Evolutionary conservation across 1,140 invertebrate genomes (phyloP).

Genomic region (Dolichoris vasculosae): DNA sequence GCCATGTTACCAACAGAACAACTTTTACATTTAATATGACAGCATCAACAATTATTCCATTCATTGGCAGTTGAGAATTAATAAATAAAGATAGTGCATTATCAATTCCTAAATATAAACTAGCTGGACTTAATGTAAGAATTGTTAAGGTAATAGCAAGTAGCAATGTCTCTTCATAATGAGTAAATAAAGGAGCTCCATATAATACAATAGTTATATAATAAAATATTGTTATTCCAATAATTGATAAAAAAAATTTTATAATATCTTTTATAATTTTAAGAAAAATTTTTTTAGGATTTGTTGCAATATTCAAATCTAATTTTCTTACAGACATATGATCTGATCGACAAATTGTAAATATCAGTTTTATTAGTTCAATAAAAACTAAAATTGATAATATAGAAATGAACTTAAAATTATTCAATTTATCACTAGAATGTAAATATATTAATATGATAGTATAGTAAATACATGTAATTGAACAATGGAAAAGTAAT

Average conservation of each 20-base stretch:
- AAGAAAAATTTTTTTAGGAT: slow-evolving; percentile 59
- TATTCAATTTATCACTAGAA: slow-evolving; percentile 67
- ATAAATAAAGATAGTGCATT: slow-evolving; percentile 75
- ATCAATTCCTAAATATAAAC: slow-evolving; percentile 78
- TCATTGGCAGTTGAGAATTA: slow-evolving; percentile 71
- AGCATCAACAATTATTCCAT: slow-evolving; percentile 76
- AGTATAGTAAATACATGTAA: slow-evolving; percentile 71
- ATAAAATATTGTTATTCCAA: slow-evolving; percentile 71
- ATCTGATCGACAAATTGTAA: slow-evolving; percentile 63
- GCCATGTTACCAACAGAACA: slow-evolving; percentile 88
- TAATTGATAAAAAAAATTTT: slow-evolving; percentile 63
- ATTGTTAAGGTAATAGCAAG: slow-evolving; percentile 80
- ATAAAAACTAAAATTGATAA: slow-evolving; percentile 68
- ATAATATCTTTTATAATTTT: slow-evolving; percentile 63
- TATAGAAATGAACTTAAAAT: slow-evolving; percentile 67
- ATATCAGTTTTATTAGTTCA: slow-evolving; percentile 67
- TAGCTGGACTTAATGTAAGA: slow-evolving; percentile 80
- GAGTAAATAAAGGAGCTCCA: slow-evolving; percentile 81
- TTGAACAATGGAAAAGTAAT: slow-evolving; percentile 67
- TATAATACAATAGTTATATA: slow-evolving; percentile 82
- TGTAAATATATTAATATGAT: slow-evolving; percentile 67
- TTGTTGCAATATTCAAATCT: slow-evolving; percentile 55
- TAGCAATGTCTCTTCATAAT: slow-evolving; percentile 83
- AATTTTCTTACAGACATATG: slow-evolving; percentile 54
- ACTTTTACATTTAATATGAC: slow-evolving; percentile 77